Evolutionary conservation across 2,797 vertebrate genomes (phyloP).

Genomic region (Cossypha heuglini): DNA sequence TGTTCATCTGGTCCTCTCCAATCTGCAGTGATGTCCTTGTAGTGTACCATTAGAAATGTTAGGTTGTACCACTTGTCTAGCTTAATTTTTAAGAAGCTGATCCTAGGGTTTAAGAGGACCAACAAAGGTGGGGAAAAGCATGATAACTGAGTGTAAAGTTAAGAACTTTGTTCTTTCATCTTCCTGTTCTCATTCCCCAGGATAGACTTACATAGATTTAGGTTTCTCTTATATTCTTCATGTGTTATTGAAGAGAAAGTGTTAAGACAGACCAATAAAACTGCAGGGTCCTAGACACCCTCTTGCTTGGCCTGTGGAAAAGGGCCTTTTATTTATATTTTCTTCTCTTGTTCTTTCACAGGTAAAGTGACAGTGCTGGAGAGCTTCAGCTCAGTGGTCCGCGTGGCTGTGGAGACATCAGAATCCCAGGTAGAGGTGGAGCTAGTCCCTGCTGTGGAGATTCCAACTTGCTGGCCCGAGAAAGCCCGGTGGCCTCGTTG

Average conservation of each 20-base stretch:
- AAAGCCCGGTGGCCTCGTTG: constrained; percentile 80
- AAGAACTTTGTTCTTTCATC: neutral
- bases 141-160: neutral
- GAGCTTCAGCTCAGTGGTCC: constrained; percentile 66
- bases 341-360: constrained; percentile 19
- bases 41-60: neutral
- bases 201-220: neutral
- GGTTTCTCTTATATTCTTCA: neutral
- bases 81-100: neutral
- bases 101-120: neutral
- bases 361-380: constrained; percentile 75
- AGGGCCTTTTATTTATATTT: neutral
- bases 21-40: neutral
- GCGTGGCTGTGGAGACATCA: constrained; percentile 80
- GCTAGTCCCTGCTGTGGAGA: constrained; percentile 79
- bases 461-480: constrained; percentile 79
- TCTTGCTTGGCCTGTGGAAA: neutral
- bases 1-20: neutral
- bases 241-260: neutral
- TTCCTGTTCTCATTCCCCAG: neutral
- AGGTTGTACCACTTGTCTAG: neutral
- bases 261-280: neutral
- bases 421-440: constrained; percentile 76
- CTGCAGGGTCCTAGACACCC: neutral
- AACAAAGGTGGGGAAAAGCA: neutral